Percentiles rank a stretch among this genome's conserved stretches.
phyloP scores from a whole-genome alignment of 2,797 vertebrate genomes.

The Leucoraja ocellata region DNA sequence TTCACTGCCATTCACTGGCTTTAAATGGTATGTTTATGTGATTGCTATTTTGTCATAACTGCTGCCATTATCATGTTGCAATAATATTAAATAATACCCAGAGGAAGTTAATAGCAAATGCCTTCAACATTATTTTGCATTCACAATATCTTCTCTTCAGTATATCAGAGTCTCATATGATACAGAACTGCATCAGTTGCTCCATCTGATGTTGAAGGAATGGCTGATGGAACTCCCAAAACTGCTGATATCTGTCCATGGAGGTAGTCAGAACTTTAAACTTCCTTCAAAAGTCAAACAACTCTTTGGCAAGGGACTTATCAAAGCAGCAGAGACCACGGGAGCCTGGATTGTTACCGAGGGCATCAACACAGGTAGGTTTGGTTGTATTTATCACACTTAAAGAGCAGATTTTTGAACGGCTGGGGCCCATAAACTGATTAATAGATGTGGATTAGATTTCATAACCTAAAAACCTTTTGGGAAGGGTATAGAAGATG shows the following conservation, averaged over 20 bases:
- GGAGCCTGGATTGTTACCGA: constrained; percentile 93
- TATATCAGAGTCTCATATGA: constrained; percentile 84
- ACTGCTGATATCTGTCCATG: constrained; percentile 82
- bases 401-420: not conserved
- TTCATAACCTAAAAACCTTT: no score
- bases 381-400: not conserved
- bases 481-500: no score
- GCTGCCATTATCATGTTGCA: not conserved
- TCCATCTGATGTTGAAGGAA: constrained; percentile 83
- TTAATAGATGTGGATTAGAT: no score
- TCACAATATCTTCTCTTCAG: constrained; percentile 54
- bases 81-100: not conserved
- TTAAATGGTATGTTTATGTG: not conserved
- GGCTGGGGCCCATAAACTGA: not conserved
- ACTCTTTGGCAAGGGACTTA: constrained; percentile 80
- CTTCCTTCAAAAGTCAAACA: constrained; percentile 74
- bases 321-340: constrained; percentile 82
- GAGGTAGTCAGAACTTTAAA: constrained; percentile 81
- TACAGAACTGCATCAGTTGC: constrained; percentile 69
- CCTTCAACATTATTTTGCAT: not conserved
- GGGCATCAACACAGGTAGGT: constrained; percentile 79
- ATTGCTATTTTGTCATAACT: not conserved
- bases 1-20: not conserved
- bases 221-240: constrained; percentile 96
- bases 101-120: not conserved